phyloP scores from a whole-genome alignment of 2,797 vertebrate genomes.

The Sarcophilus harrisii region DNA sequence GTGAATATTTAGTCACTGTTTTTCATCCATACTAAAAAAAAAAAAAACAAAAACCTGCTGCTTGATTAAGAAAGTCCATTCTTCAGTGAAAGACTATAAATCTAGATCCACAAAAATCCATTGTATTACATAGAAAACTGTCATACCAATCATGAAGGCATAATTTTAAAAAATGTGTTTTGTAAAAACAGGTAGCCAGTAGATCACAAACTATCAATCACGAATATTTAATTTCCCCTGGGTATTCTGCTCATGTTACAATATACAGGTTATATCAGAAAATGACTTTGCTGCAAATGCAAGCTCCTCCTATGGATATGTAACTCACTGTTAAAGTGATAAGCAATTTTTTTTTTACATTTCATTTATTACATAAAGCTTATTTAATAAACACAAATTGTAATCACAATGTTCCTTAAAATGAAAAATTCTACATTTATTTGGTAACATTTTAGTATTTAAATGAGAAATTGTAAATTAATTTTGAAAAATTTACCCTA shows the following conservation, averaged over 20 bases:
- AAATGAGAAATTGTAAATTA: background rate
- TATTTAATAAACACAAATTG: constrained; percentile 8
- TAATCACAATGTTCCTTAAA: background rate
- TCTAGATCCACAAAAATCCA: background rate
- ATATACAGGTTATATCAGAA: background rate
- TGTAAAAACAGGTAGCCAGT: background rate
- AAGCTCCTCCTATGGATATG: background rate
- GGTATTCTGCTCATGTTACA: background rate
- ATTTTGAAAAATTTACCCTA: background rate
- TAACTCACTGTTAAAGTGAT: constrained; percentile 30
- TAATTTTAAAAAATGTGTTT: background rate
- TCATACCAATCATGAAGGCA: background rate
- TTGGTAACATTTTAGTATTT: background rate
- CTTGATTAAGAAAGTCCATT: constrained; percentile 15
- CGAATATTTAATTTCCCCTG: constrained; percentile 35
- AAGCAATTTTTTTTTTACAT: background rate
- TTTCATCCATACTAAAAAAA: background rate
- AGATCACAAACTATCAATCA: constrained; percentile 36
- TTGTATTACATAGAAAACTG: constrained; percentile 34
- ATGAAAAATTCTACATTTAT: background rate
- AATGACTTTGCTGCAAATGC: constrained; percentile 44
- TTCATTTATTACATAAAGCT: background rate
- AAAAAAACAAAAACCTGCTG: background rate
- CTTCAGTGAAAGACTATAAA: background rate
- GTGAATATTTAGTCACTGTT: constrained; percentile 26